Percentiles rank a stretch among this genome's conserved stretches.
These are phyloP conservation scores for Euwallacea similis DNA, from an alignment of 1,140 invertebrate genomes.

Conservation along the genomic window DNA sequence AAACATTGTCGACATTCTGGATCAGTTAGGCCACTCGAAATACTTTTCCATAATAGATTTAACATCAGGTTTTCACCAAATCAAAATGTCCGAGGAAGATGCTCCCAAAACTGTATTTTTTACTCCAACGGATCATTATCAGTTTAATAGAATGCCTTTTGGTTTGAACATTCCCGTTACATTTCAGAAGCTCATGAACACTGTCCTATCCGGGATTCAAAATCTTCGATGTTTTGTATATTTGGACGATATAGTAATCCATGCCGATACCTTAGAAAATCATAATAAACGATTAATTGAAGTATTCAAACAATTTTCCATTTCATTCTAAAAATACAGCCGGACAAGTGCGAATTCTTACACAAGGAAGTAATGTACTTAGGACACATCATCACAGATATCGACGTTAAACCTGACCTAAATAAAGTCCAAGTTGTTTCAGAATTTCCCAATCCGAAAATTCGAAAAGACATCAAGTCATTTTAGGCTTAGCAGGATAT, in stretches of 20 bases:
- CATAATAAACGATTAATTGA: constrained; percentile 17
- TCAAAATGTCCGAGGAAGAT: constrained; percentile 28
- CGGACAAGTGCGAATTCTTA: constrained; percentile 47
- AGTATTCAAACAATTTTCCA: constrained; percentile 31
- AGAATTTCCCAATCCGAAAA: constrained; percentile 42
- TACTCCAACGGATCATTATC: constrained; percentile 46
- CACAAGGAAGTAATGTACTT: constrained; percentile 54
- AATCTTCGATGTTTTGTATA: constrained; percentile 34
- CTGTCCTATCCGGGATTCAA: constrained; percentile 23
- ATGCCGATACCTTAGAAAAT: background rate
- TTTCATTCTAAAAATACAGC: constrained; percentile 42
- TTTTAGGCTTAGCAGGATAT: constrained; percentile 44
- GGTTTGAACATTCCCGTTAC: constrained; percentile 20
- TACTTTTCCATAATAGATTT: constrained; percentile 55
- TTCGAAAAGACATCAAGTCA: constrained; percentile 42
- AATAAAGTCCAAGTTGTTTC: constrained; percentile 40
- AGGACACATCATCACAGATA: constrained; percentile 48
- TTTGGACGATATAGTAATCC: constrained; percentile 33
- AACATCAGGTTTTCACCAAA: constrained; percentile 15
- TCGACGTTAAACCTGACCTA: constrained; percentile 42
- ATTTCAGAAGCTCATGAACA: constrained; percentile 36
- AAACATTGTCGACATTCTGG: constrained; percentile 51
- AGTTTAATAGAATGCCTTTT: constrained; percentile 30
- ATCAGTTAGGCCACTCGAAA: constrained; percentile 46
- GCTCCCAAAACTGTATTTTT: constrained; percentile 42